Base-by-base conservation (phyloP, 2,888 invertebrate genomes). In the Acrocyrtus sp. region DNA sequence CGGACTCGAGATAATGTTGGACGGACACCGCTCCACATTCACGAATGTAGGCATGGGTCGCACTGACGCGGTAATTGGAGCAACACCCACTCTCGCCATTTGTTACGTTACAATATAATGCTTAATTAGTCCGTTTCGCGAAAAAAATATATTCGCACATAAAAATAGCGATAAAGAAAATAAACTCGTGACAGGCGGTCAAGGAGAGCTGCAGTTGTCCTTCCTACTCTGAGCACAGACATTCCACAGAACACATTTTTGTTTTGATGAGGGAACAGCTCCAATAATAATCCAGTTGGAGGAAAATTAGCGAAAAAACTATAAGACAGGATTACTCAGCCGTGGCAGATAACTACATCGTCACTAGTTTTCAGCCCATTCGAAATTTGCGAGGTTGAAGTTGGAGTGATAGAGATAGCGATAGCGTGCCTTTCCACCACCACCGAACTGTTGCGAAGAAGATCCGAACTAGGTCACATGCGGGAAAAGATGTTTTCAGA, bases 1-100 rank as follows among this genome's bases (percentile, higher is more conserved):
- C 2, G 81, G 81, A 24, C 79, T 77, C 2, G 80, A 81, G 21
- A 81, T 81, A 17, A 81, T 78, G 62, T 77, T 75, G n/a, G 78
- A 72, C 21, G 78, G 78, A 67, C 72, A 74, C 41, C 73, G 67
- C 53, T 77, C 78, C 60, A 73, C 74, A 51, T 66, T 72, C 22
- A 77, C 73, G 12, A 73, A 63, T 8, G 75, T 74, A 6, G 80
- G 78, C 77, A 80, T 77, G n/a, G 80, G 80, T 24, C 80, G 54
- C 22, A 79, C 76, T 12, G 80, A 73, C 19, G 75, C 77, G 6
- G 78, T 66, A 41, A 77, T 66, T 10, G 79, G 74, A 27, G 69
- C 51, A 53, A 61, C 60, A 29, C 74, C 74, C 21, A 45, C 45
- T 65, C 74, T 58, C n/a, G 74, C 74, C 74, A 74, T 74, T 53